Conservation (phyloP, 1,140 invertebrate genomes). For the Cecropterus lyciades region DNA sequence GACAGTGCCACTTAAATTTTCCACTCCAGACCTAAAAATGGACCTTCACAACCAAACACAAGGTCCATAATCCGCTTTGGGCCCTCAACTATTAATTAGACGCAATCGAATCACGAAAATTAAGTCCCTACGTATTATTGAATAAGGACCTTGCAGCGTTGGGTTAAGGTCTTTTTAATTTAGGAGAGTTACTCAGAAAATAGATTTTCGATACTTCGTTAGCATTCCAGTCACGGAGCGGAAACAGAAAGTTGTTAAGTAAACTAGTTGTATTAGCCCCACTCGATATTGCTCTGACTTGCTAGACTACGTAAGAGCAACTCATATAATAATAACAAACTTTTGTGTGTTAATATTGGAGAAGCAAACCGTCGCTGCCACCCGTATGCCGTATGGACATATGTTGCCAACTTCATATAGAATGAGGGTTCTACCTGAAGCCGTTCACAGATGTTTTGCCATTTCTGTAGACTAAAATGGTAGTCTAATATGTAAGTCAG, state of each 20-base stretch:
- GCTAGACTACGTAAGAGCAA: conserved; percentile 2
- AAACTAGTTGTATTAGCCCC: conserved; percentile 45
- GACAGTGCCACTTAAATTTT: conserved; percentile 19
- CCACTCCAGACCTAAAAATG: conserved; percentile 13
- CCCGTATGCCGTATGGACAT: too few relatives aligned
- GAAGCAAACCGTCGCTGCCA: too few relatives aligned
- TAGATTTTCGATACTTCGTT: conserved; percentile 52
- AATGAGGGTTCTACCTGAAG: too few relatives aligned
- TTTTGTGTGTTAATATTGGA: too few relatives aligned
- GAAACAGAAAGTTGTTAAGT: conserved; percentile 50
- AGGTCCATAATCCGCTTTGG: conserved; percentile 11
- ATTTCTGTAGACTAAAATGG: too few relatives aligned
- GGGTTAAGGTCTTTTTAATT: conserved; percentile 35
- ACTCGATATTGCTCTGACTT: conserved; percentile 20
- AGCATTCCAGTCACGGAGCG: conserved; percentile 51
- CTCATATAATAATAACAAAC: too few relatives aligned
- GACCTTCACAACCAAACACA: conserved; percentile 9
- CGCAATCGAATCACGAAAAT: conserved; percentile 40
- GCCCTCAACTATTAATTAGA: conserved; percentile 27
- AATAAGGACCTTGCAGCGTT: conserved; percentile 31
- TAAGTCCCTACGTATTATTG: conserved; percentile 36
- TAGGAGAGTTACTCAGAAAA: conserved; percentile 35
- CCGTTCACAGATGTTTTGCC: too few relatives aligned
- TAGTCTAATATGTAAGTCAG: too few relatives aligned
- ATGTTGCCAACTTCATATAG: too few relatives aligned